Evolutionary conservation across 2,797 vertebrate genomes (phyloP), one percentile per base, ranked within the genome.

Genomic region (Esox masquinongy): DNA sequence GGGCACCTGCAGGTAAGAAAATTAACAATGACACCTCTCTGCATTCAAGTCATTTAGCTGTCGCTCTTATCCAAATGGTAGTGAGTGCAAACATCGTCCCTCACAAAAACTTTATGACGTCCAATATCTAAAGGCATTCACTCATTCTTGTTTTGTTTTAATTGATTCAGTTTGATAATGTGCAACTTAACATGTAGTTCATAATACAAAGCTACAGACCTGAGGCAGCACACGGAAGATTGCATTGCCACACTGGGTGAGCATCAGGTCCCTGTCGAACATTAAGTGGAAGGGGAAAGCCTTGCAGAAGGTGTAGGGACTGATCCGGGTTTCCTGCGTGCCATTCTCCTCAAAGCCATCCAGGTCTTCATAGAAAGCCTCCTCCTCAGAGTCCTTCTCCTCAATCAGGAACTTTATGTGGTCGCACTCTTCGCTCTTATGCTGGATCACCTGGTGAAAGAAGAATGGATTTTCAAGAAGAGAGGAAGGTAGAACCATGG

Each of bases 261-360:
- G 96, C 91, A 97, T 94, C 70, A 99, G 92, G 87, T 96, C 95
- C 91, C 94, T 95, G 89, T 99, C 97, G 83, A 99, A 99, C 95
- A 99, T 99, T 80, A 99, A 96, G 85, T 99, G 98, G 82, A 99
- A 99, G n/a, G 98, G 98, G 83, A 99, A 99, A 53, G 98, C 96
- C 85, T 98, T 98, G 95, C 98, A 99, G 86, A 99, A 99, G 0
- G 98, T 99, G 79, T 98, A 97, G 0, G 98, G 98, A 84, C 98
- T 99, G 88, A 99, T 99, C n/a, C 98, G 94, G 70, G 97, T 98
- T 82, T 99, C 97, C 85, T 99, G 97, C n/a, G 97, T 96, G 82
- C 97, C 97, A 1, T 98, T 99, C 89, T 99, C 98, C 92, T 99
- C 97, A 74, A 98, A 99, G 79, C 97, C 96, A 64, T 99, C 98